Conservation (phyloP, 2,888 invertebrate species). For the Meiosimyza platycephala region DNA sequence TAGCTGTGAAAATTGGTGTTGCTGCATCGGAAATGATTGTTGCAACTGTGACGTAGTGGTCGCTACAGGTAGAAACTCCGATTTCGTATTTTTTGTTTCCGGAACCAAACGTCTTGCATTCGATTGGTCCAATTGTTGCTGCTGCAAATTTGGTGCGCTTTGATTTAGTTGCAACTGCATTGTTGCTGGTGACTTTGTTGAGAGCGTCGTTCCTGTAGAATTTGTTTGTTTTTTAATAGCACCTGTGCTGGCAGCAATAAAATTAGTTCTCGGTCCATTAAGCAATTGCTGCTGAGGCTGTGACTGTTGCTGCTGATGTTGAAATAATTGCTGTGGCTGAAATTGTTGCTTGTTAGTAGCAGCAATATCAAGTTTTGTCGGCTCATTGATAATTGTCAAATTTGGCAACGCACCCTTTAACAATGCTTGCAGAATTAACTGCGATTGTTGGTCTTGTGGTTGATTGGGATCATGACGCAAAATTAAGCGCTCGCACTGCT, state of each 20-base stretch:
- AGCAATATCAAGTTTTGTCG: slow-evolving; percentile 53
- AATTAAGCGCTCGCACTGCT: slow-evolving; percentile 75
- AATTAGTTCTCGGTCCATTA: slow-evolving; percentile 31
- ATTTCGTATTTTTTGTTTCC: slow-evolving; percentile 17
- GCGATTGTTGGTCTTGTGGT: slow-evolving; percentile 70
- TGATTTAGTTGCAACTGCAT: slow-evolving; percentile 41
- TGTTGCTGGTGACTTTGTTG: slow-evolving; percentile 30
- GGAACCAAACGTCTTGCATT: slow-evolving; percentile 22
- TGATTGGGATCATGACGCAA: slow-evolving; percentile 74
- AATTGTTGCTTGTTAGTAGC: slow-evolving; percentile 37
- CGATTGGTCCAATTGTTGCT: slow-evolving; percentile 37
- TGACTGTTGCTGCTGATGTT: slow-evolving; percentile 44
- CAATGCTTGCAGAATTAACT: slow-evolving; percentile 66
- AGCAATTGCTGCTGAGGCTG: slow-evolving; percentile 50
- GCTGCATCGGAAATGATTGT: neutral
- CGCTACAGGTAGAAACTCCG: neutral
- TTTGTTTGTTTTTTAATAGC: slow-evolving; percentile 42
- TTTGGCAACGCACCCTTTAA: slow-evolving; percentile 66
- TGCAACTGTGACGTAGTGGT: slow-evolving; percentile 13
- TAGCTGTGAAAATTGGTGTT: slow-evolving; percentile 38
- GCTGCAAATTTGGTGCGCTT: slow-evolving; percentile 26
- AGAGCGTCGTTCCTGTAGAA: neutral
- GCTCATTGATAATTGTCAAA: slow-evolving; percentile 66
- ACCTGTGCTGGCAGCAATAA: slow-evolving; percentile 32
- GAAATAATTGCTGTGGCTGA: slow-evolving; percentile 42